Base-by-base conservation (phyloP, 2,797 vertebrate genomes). In the Parotocinclus haroldoi region DNA sequence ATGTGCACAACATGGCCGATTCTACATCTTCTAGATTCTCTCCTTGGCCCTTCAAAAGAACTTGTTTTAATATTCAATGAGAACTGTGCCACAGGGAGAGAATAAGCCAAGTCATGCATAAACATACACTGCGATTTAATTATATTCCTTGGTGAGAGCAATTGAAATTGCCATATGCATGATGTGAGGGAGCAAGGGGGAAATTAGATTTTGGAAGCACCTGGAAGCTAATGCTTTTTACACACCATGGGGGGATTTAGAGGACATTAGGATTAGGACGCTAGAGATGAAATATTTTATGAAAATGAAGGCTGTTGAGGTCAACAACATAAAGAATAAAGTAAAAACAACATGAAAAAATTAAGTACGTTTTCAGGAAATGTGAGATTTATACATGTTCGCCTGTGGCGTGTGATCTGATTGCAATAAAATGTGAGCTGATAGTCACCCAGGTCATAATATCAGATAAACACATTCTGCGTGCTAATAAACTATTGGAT, bases 41-140 rank as follows among this genome's bases (percentile, higher is more conserved):
- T 58, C 37, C 48, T 63, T 73, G 66, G 66, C 55, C n/a, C 17
- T 27, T 63, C 73, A 58, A 67, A 69, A 63, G 54, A 53, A 39
- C 10, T 48, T 54, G 42, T 50, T 62, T 72, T 69, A 76, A 66
- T 58, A 76, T 69, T 76, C 49, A 73, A 63, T 66, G 55, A 67
- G 63, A 63, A 72, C 49, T 63, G 38, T 66, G 58, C 62, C 58
- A 67, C 44, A 57, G 27, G 42, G 19, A 55, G 57, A 62, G 64
- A 67, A 62, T 67, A 72, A 63, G 74, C 50, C 52, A 62, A 75
- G 51, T 73, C 76, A 67, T 48, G 58, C 73, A 79, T 74, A 75
- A 79, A 82, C 75, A 77, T 63, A 73, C 40, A 64, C 8, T 14
- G 44, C 46, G 59, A 75, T 69, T 72, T 76, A 78, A 81, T 66